Percentiles rank a stretch among this genome's conserved stretches.
Conservation (phyloP, 2,797 vertebrate species). For the Pipistrellus nathusii region DNA sequence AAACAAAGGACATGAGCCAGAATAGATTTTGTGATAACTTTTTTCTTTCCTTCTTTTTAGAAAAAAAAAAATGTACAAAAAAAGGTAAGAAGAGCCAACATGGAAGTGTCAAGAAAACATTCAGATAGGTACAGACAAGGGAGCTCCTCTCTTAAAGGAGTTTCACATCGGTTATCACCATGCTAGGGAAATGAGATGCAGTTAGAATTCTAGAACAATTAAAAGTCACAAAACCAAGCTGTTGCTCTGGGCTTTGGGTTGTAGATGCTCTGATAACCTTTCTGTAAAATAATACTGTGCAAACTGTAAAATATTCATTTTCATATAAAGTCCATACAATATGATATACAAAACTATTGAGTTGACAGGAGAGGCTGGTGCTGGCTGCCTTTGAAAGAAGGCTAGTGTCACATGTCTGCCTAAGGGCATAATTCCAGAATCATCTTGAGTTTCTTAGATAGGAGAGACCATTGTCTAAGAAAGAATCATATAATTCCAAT, state of each 20-base stretch:
- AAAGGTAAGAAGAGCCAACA: slow-evolving; percentile 86
- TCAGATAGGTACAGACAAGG: slow-evolving; percentile 85
- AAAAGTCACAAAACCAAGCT: slow-evolving; percentile 83
- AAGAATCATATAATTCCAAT: background rate
- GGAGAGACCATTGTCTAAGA: slow-evolving; percentile 3
- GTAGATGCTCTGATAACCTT: slow-evolving; percentile 60
- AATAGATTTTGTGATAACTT: slow-evolving; percentile 78
- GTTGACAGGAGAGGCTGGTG: slow-evolving; percentile 67
- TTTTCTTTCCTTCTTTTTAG: slow-evolving; percentile 85
- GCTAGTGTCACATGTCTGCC: slow-evolving; percentile 23
- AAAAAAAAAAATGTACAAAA: slow-evolving; percentile 89
- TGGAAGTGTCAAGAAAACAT: slow-evolving; percentile 87
- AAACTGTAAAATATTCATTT: slow-evolving; percentile 86
- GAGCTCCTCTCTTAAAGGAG: slow-evolving; percentile 83
- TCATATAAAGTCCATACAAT: slow-evolving; percentile 82
- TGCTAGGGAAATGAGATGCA: slow-evolving; percentile 89
- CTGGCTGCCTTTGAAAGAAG: slow-evolving; percentile 26
- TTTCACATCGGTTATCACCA: slow-evolving; percentile 86
- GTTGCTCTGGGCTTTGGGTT: slow-evolving; percentile 72
- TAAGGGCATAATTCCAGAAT: background rate
- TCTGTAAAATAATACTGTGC: slow-evolving; percentile 83
- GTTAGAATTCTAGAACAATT: slow-evolving; percentile 84
- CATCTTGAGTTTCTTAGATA: slow-evolving; percentile 4
- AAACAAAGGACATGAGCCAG: slow-evolving; percentile 82
- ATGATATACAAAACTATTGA: slow-evolving; percentile 84